phyloP scores from a whole-genome alignment of 2,888 invertebrate species.

The Hesperia comma region DNA sequence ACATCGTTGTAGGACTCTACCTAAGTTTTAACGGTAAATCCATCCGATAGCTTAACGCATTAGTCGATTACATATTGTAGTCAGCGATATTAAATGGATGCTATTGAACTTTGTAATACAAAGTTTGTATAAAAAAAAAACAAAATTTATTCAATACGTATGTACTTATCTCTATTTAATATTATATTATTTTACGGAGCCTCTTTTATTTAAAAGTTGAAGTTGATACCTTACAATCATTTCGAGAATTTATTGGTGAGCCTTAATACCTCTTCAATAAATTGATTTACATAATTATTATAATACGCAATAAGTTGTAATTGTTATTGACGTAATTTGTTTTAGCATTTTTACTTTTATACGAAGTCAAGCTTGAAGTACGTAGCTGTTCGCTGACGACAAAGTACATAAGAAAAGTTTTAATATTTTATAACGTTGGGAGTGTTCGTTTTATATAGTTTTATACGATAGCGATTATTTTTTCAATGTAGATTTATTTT shows the following conservation, averaged over 20 bases:
- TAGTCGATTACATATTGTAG: too few relatives aligned
- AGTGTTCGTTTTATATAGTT: conserved; percentile 33
- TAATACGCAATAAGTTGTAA: not conserved
- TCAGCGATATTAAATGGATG: too few relatives aligned
- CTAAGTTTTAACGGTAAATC: too few relatives aligned
- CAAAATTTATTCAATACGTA: too few relatives aligned
- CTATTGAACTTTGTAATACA: too few relatives aligned
- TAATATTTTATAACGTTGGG: conserved; percentile 22
- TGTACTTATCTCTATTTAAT: not conserved
- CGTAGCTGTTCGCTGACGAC: conserved; percentile 15
- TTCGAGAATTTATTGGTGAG: conserved; percentile 1
- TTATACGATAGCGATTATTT: conserved; percentile 36
- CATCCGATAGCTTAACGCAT: too few relatives aligned
- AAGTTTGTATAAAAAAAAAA: too few relatives aligned
- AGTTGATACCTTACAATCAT: not conserved
- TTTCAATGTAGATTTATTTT: conserved; percentile 33
- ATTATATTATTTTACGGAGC: not conserved
- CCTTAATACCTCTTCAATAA: not conserved
- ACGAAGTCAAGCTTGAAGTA: conserved; percentile 39
- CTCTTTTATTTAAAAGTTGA: not conserved
- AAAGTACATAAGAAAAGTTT: conserved; percentile 35
- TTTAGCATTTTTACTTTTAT: conserved; percentile 54
- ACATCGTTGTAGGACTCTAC: too few relatives aligned
- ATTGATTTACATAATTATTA: conserved; percentile 8
- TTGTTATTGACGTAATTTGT: conserved; percentile 20